Percentiles rank a stretch among this genome's conserved stretches.
Evolutionary conservation across 2,113 vertebrate species (phyloP).

Genomic region (Tachuris rubrigastra): DNA sequence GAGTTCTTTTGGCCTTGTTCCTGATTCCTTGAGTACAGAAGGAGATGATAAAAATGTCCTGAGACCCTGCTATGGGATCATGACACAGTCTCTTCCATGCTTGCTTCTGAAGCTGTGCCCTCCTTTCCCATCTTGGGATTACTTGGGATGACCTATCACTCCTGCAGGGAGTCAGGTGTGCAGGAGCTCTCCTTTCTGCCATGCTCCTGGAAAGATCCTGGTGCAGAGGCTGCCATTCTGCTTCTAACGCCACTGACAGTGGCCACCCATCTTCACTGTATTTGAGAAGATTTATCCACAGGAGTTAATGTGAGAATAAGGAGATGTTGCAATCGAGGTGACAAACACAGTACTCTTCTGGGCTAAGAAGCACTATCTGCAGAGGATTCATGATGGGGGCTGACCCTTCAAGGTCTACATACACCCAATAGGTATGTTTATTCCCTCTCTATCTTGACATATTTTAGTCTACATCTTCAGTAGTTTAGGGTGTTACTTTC

Average conservation of each 20-base stretch:
- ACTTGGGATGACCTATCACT: background rate
- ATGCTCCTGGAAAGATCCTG: background rate
- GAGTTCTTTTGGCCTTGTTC: background rate
- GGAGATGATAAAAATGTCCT: background rate
- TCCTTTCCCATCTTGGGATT: background rate
- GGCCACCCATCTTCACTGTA: background rate
- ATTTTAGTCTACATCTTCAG: background rate
- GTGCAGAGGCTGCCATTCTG: background rate
- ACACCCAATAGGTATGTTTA: no score
- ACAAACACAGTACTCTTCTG: background rate
- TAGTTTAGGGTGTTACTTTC: background rate
- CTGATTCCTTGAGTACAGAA: background rate
- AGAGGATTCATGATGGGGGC: background rate
- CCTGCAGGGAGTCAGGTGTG: background rate
- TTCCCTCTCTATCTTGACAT: background rate
- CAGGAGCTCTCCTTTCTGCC: background rate
- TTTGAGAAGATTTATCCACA: background rate
- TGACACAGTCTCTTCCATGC: background rate
- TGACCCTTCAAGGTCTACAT: background rate
- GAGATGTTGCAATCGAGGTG: background rate
- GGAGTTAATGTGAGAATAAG: background rate
- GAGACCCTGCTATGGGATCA: background rate
- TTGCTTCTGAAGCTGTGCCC: background rate
- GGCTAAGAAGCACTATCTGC: background rate
- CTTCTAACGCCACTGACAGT: background rate